These are phyloP conservation scores for Notospermus geniculatus DNA, from an alignment of 1,140 invertebrate genomes.

Conservation along the genomic window DNA sequence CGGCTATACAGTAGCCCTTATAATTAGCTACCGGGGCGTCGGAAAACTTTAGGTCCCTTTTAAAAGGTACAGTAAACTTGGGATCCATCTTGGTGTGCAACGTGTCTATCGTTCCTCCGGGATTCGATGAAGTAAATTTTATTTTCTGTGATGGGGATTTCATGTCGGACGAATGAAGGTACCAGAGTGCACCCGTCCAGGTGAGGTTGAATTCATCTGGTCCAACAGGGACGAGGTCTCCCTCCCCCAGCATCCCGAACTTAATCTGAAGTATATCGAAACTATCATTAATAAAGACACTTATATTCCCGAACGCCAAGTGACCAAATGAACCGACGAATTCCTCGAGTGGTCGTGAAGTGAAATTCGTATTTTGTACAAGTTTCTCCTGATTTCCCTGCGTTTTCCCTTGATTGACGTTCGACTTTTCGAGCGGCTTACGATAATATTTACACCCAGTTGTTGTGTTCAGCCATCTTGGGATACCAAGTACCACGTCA, in stretches of 20 bases:
- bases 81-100: conserved; percentile 4
- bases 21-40: neutral
- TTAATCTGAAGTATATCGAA: neutral
- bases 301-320: conserved; percentile 8
- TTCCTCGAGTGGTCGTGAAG: neutral
- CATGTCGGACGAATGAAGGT: neutral
- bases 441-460: neutral
- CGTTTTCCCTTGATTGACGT: neutral
- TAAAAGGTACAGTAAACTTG: neutral
- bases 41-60: neutral
- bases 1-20: too few relatives aligned
- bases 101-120: neutral
- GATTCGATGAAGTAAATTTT: neutral
- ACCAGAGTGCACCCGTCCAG: neutral
- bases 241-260: neutral
- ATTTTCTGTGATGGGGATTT: neutral
- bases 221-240: neutral
- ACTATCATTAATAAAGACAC: neutral
- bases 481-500: neutral
- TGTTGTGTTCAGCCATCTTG: neutral
- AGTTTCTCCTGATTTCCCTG: neutral
- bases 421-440: neutral
- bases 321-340: neutral
- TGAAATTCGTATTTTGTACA: too few relatives aligned
- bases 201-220: conserved; percentile 4